A percentile compares a stretch with the other conserved stretches of the same genome.
These are phyloP conservation scores for Paedocypris sp. DNA, from an alignment of 2,113 vertebrate genomes.

Conservation along the genomic window DNA sequence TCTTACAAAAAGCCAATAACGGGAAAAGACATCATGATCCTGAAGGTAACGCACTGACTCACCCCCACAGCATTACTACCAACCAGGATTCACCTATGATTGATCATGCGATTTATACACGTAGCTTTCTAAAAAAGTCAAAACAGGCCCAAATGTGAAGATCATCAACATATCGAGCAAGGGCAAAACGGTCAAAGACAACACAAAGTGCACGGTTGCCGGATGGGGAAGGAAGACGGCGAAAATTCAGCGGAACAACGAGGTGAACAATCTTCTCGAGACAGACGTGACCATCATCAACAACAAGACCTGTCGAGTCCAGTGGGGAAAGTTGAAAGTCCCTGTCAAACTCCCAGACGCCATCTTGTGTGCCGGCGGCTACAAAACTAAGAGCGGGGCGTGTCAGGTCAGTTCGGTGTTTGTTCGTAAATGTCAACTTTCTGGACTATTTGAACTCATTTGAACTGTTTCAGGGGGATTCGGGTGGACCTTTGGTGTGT, in stretches of 20 bases:
- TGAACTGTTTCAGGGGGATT: constrained; percentile 11
- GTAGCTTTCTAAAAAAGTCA: constrained; percentile 43
- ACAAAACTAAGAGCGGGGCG: constrained; percentile 23
- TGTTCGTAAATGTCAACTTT: neutral
- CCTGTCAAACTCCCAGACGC: constrained; percentile 2
- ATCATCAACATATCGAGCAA: constrained; percentile 27
- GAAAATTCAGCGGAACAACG: fast-evolving
- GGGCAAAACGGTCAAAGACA: constrained; percentile 45
- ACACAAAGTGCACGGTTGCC: constrained; percentile 41
- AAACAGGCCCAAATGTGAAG: neutral
- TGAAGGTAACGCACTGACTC: constrained; percentile 52
- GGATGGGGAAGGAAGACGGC: no score
- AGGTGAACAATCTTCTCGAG: constrained; percentile 21
- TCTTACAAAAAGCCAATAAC: fast-evolving
- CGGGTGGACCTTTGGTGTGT: constrained; percentile 18
- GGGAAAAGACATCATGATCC: constrained; percentile 57
- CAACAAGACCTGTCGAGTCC: neutral
- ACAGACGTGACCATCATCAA: constrained; percentile 28
- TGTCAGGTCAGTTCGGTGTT: constrained; percentile 43
- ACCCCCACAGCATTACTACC: no score
- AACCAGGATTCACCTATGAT: no score
- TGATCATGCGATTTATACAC: no score
- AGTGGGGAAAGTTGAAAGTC: neutral
- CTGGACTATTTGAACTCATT: neutral
- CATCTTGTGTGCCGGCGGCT: constrained; percentile 48